Conservation (phyloP, 2,888 invertebrate genomes). For the Molorchus minor region DNA sequence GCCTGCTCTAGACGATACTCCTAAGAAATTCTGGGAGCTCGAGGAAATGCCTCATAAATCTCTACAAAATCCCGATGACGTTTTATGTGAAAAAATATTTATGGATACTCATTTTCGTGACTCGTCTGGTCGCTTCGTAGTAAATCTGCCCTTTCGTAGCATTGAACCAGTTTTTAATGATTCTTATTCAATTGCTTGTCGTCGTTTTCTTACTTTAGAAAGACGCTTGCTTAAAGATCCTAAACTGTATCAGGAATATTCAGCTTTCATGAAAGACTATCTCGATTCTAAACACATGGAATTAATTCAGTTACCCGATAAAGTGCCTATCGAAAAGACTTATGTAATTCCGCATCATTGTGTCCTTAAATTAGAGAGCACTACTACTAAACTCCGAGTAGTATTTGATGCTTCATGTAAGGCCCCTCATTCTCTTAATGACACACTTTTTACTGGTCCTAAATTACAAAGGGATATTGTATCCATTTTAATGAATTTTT, state of each 20-base stretch:
- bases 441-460: too few species aligned
- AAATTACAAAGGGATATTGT: too few species aligned
- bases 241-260: neutral
- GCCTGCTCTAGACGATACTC: neutral
- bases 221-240: neutral
- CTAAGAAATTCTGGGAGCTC: neutral
- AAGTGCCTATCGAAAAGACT: too few species aligned
- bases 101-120: neutral
- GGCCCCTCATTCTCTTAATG: too few species aligned
- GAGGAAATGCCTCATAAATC: neutral
- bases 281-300: too few species aligned
- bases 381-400: neutral
- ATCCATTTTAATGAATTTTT: too few species aligned
- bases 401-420: neutral
- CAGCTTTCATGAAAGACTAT: neutral
- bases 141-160: neutral
- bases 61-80: neutral
- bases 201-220: neutral
- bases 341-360: neutral
- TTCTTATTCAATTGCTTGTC: neutral
- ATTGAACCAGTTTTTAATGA: neutral
- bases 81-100: neutral
- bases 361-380: neutral
- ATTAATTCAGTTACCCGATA: too few species aligned
- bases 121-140: neutral